Percentiles rank a stretch among this genome's conserved stretches.
These are phyloP conservation scores for Australoheros scitulus DNA, from an alignment of 2,113 vertebrate species.

Conservation along the genomic window DNA sequence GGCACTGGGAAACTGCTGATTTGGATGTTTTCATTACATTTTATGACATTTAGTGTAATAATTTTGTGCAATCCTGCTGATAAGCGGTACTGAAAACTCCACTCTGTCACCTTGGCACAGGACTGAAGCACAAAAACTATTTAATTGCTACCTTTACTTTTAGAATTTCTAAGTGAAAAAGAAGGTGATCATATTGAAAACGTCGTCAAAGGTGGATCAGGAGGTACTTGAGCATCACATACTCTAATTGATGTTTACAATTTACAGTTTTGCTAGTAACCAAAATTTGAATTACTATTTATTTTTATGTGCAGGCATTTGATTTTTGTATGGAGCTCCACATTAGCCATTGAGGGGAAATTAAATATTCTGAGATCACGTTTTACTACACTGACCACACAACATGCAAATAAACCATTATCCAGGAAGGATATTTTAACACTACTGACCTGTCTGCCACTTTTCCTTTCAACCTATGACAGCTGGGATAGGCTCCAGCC, in stretches of 20 bases:
- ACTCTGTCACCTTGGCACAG: not conserved
- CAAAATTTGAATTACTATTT: not conserved
- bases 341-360: not conserved
- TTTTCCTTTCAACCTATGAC: not conserved
- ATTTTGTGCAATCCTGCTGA: not conserved
- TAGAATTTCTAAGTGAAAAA: not conserved
- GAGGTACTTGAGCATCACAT: not conserved
- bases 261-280: not conserved
- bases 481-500: not conserved
- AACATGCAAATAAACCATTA: not conserved
- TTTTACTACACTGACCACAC: accelerated
- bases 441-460: not conserved
- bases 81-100: not conserved
- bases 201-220: not conserved
- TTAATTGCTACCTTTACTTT: not conserved
- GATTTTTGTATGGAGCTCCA: not conserved
- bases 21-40: not conserved
- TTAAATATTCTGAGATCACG: not conserved
- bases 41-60: not conserved
- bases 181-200: not conserved
- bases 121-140: not conserved
- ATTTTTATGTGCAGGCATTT: not conserved
- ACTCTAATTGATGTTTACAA: not conserved
- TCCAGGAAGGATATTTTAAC: not conserved
- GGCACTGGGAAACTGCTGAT: not conserved